These are phyloP conservation scores for Cinclus cinclus DNA, from an alignment of 2,113 vertebrate genomes.

Conservation along the genomic window DNA sequence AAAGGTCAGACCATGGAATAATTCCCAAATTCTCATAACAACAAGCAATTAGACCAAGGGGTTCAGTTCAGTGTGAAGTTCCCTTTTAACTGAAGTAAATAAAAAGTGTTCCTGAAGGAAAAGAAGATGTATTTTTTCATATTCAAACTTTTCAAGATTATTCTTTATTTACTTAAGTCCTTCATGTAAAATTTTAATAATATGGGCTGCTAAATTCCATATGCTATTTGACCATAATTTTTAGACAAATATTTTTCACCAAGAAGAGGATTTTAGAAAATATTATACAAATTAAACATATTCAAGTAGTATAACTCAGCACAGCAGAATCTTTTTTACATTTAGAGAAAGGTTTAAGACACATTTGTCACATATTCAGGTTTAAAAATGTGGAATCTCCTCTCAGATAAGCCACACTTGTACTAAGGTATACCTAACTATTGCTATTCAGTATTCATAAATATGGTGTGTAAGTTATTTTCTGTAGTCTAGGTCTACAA, in stretches of 20 bases:
- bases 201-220: not conserved
- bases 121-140: not conserved
- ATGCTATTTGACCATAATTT: not conserved
- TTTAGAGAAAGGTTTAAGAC: not conserved
- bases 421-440: not conserved
- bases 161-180: not conserved
- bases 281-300: not conserved
- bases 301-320: not conserved
- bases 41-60: fast-evolving
- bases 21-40: not conserved
- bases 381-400: not conserved
- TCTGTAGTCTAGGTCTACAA: not conserved
- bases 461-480: not conserved
- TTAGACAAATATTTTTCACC: not conserved
- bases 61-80: not conserved
- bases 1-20: not conserved
- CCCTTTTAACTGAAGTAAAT: not conserved
- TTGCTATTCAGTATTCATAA: not conserved
- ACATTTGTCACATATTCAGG: not conserved
- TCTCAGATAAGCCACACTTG: not conserved
- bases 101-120: not conserved
- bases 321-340: not conserved
- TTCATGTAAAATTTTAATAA: not conserved
- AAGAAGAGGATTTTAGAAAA: not conserved
- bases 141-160: not conserved